Conservation (phyloP, 2,888 invertebrate genomes). For the Callyntrura sp. region DNA sequence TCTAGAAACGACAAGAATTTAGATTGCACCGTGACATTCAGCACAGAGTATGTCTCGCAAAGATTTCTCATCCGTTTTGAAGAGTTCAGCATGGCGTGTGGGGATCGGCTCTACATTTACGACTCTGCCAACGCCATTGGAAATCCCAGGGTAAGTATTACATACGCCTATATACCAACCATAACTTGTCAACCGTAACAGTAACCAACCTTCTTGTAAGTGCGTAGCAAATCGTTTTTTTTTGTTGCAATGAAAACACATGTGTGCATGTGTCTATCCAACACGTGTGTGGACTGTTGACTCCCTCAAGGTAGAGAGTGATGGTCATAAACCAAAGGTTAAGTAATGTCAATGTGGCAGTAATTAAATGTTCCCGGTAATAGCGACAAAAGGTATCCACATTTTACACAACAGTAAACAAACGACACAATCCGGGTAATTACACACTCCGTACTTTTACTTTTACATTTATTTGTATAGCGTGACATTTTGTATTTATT, state of each 20-base stretch:
- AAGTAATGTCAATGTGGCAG: no score
- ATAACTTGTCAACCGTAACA: no score
- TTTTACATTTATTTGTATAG: no score
- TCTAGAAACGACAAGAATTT: slow-evolving; percentile 96
- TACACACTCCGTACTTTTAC: background rate
- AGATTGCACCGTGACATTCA: slow-evolving; percentile 97
- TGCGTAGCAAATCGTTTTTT: background rate
- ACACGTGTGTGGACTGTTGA: background rate
- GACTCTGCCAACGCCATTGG: slow-evolving; percentile 97
- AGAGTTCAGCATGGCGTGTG: slow-evolving; percentile 96
- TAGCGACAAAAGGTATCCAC: no score
- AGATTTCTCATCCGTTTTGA: slow-evolving; percentile 98
- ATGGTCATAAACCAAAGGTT: background rate
- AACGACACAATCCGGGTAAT: background rate
- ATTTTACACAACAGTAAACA: background rate
- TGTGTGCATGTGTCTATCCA: no score
- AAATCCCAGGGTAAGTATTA: slow-evolving; percentile 92
- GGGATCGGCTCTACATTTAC: slow-evolving; percentile 96
- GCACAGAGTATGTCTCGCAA: slow-evolving; percentile 97
- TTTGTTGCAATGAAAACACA: background rate
- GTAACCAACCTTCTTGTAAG: no score
- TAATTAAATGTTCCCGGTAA: no score
- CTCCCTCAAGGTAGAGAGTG: background rate
- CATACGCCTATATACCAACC: no score
- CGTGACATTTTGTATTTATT: slow-evolving; percentile 9